phyloP scores from a whole-genome alignment of 2,888 invertebrate species.

The Thymelicus lineola region DNA sequence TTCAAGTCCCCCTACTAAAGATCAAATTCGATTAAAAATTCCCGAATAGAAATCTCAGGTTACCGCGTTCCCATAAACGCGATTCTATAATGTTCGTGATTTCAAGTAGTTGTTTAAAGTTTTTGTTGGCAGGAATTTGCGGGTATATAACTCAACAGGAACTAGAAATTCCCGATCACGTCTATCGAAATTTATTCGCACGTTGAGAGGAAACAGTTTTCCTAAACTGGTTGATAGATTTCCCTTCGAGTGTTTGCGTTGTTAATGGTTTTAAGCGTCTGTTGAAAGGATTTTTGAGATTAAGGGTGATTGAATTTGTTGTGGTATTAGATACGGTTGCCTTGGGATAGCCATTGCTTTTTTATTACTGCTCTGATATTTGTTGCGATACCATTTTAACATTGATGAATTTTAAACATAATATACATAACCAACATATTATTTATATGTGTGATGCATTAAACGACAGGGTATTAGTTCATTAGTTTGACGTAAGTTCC shows the following conservation, averaged over 20 bases:
- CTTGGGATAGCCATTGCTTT: too few species aligned
- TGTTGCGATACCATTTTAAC: too few species aligned
- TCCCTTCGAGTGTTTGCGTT: constrained; percentile 20
- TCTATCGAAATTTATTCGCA: constrained; percentile 28
- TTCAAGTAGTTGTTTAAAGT: constrained; percentile 23
- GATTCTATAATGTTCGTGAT: constrained; percentile 17
- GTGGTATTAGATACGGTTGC: background rate
- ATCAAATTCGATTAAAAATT: constrained; percentile 31
- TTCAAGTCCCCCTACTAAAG: constrained; percentile 17
- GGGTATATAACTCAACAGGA: constrained; percentile 26
- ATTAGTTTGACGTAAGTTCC: too few species aligned
- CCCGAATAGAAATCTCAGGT: constrained; percentile 29
- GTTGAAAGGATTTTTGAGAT: background rate
- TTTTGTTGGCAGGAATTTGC: constrained; percentile 30
- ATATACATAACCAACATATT: too few species aligned
- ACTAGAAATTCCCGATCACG: constrained; percentile 32
- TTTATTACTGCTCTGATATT: too few species aligned
- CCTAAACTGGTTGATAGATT: constrained; percentile 26
- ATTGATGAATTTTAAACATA: too few species aligned
- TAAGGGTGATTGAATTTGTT: background rate
- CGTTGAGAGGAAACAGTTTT: constrained; percentile 19
- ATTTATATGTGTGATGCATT: too few species aligned
- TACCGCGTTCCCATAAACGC: constrained; percentile 33
- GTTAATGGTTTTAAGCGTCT: constrained; percentile 4
- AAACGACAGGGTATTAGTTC: too few species aligned